A percentile compares a stretch with the other conserved stretches of the same genome.
These are phyloP conservation scores for Psylliodes chrysocephalus DNA, from an alignment of 2,888 invertebrate species.

Conservation along the genomic window DNA sequence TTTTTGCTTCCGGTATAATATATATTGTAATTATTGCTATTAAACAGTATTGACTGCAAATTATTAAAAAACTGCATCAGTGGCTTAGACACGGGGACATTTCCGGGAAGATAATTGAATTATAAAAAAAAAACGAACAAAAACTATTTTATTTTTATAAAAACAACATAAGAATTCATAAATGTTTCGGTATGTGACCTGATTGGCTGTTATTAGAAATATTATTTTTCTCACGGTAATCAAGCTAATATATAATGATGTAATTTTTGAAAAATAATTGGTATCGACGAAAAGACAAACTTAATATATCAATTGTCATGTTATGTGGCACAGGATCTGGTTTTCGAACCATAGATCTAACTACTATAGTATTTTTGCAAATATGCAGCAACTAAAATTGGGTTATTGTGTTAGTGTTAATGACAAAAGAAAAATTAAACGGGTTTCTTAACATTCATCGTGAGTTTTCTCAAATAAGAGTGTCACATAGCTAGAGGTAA, in stretches of 20 bases:
- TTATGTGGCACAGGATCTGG: constrained; percentile 17
- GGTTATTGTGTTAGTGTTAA: constrained; percentile 10
- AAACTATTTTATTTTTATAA: too few relatives aligned
- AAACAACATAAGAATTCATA: too few relatives aligned
- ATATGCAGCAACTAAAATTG: neutral
- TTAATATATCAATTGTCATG: constrained; percentile 26
- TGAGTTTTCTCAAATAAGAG: too few relatives aligned
- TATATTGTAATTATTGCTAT: too few relatives aligned
- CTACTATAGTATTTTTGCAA: constrained; percentile 16
- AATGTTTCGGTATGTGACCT: constrained; percentile 3
- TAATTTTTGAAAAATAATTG: constrained; percentile 20
- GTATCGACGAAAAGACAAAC: constrained; percentile 19
- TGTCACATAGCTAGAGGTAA: too few relatives aligned
- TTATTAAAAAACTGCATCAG: too few relatives aligned
- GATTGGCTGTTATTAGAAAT: constrained; percentile 11
- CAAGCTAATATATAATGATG: constrained; percentile 19
- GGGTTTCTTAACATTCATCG: too few relatives aligned
- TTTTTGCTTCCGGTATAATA: too few relatives aligned
- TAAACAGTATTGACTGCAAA: too few relatives aligned
- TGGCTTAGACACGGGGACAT: too few relatives aligned
- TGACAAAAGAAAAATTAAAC: neutral
- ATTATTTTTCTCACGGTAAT: constrained; percentile 18
- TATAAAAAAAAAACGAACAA: too few relatives aligned
- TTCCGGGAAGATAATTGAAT: too few relatives aligned
- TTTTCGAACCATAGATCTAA: constrained; percentile 15